Conservation (phyloP, 2,113 vertebrate species). For the Gallinago paraguaiae region DNA sequence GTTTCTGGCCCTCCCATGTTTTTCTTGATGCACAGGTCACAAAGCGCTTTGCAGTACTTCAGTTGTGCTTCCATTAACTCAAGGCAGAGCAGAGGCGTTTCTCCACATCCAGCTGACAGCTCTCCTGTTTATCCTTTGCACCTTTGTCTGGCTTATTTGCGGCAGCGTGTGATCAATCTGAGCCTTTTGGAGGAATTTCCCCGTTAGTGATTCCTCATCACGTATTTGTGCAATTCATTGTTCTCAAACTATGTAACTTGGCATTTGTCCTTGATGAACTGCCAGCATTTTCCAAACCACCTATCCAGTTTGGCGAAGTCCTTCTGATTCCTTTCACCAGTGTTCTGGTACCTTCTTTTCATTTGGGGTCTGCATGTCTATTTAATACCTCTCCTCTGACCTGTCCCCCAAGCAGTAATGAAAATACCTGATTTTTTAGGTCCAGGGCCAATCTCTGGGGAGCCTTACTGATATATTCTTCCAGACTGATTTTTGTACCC, state of each 20-base stretch:
- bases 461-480: neutral
- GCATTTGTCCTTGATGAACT: neutral
- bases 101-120: neutral
- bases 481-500: neutral
- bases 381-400: neutral
- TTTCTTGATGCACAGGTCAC: neutral
- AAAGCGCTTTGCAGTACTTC: neutral
- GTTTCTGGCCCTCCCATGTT: fast-evolving
- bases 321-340: neutral
- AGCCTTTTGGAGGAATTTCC: neutral
- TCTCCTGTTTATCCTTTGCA: neutral
- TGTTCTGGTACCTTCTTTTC: neutral
- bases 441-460: neutral
- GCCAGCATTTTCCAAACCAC: neutral
- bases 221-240: neutral
- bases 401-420: neutral
- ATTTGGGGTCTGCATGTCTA: neutral
- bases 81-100: fast-evolving
- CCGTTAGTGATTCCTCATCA: neutral
- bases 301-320: neutral
- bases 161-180: neutral
- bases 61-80: neutral
- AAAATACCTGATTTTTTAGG: neutral
- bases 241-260: neutral
- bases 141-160: neutral